Conservation (phyloP, 2,888 invertebrate genomes). For the Synanthedon tipuliformis region DNA sequence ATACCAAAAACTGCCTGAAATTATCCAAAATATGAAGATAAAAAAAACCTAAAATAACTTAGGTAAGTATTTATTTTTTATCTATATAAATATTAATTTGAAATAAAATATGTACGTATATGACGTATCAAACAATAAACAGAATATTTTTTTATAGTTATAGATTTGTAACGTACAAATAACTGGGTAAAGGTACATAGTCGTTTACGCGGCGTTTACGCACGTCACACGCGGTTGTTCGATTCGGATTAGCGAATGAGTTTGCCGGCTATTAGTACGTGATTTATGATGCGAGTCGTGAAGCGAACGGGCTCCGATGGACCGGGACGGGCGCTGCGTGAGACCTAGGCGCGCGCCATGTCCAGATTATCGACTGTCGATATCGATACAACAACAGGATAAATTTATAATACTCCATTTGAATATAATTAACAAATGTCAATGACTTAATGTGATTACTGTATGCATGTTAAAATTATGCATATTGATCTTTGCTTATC, state of each 20-base stretch:
- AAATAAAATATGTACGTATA: too few relatives aligned
- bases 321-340: constrained; percentile 51
- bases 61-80: too few relatives aligned
- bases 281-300: constrained; percentile 61
- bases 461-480: not conserved
- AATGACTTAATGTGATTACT: not conserved
- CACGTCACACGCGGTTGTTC: constrained; percentile 32
- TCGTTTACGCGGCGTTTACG: constrained; percentile 18
- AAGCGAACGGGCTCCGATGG: constrained; percentile 38
- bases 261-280: constrained; percentile 62
- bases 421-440: not conserved
- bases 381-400: not conserved
- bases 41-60: too few relatives aligned
- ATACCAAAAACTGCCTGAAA: too few relatives aligned
- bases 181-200: not conserved
- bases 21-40: too few relatives aligned
- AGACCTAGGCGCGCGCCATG: constrained; percentile 19
- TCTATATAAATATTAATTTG: too few relatives aligned
- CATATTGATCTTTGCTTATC: too few relatives aligned
- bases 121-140: not conserved
- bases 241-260: constrained; percentile 64
- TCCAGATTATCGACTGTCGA: not conserved
- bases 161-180: not conserved
- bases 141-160: not conserved
- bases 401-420: not conserved